phyloP scores from a whole-genome alignment of 2,797 vertebrate species.

The Petrocephalus schoutedeni region DNA sequence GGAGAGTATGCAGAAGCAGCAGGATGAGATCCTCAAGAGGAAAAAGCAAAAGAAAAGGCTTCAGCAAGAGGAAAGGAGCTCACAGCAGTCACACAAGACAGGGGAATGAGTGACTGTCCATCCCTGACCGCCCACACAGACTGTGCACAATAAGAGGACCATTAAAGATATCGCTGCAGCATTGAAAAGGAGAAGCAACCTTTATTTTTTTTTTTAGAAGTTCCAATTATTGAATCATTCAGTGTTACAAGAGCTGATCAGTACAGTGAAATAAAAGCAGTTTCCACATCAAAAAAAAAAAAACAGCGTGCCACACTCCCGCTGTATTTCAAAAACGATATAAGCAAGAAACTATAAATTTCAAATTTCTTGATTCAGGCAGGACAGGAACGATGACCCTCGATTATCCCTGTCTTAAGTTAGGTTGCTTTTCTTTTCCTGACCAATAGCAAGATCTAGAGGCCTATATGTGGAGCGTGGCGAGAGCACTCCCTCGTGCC shows the following conservation, averaged over 20 bases:
- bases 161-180: neutral
- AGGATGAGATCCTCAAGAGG: conserved; percentile 47
- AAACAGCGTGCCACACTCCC: conserved; percentile 28
- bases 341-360: conserved; percentile 10
- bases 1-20: conserved; percentile 57
- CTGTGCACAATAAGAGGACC: neutral
- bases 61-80: conserved; percentile 33
- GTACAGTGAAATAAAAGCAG: conserved; percentile 38
- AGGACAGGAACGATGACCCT: neutral
- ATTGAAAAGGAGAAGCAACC: conserved; percentile 26
- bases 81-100: neutral
- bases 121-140: neutral
- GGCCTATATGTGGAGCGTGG: conserved; percentile 5
- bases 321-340: conserved; percentile 27
- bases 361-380: neutral
- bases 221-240: conserved; percentile 21
- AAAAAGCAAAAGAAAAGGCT: conserved; percentile 45
- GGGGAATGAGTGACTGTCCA: neutral
- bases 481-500: neutral
- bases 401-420: neutral
- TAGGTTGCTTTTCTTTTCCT: conserved; percentile 29
- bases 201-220: conserved; percentile 24
- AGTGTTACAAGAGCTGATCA: conserved; percentile 27
- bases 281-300: conserved; percentile 48
- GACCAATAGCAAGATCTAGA: conserved; percentile 1